These are phyloP conservation scores for Akabosia matsudoensis DNA, from an alignment of 1,140 invertebrate genomes.

Conservation along the genomic window DNA sequence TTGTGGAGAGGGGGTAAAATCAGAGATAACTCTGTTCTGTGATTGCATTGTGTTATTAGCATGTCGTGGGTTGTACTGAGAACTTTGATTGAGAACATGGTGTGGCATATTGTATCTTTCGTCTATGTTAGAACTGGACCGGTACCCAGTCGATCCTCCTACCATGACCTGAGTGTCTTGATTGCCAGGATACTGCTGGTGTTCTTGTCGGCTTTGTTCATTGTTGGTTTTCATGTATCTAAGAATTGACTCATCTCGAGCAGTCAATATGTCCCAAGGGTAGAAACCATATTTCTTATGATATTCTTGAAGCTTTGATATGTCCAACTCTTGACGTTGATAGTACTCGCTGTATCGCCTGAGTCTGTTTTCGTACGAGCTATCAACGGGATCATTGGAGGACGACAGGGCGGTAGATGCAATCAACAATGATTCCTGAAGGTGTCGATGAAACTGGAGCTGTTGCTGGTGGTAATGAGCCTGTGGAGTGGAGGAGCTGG, in stretches of 20 bases:
- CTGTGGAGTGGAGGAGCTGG: too few species aligned
- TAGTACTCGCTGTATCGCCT: background rate
- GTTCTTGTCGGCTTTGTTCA: background rate
- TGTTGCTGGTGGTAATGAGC: background rate
- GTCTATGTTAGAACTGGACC: too few species aligned
- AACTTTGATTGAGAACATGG: too few species aligned
- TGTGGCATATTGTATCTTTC: background rate
- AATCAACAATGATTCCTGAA: background rate
- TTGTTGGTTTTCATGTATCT: background rate
- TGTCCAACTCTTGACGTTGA: background rate
- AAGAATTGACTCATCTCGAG: background rate
- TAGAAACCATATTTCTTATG: constrained; percentile 2
- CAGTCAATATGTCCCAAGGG: constrained; percentile 8
- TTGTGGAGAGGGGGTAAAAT: background rate
- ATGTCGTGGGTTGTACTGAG: too few species aligned
- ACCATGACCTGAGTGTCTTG: too few species aligned
- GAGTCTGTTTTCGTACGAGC: background rate
- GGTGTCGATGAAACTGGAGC: background rate
- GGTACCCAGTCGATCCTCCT: background rate
- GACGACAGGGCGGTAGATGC: background rate
- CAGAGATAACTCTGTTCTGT: too few species aligned
- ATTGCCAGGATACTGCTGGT: background rate
- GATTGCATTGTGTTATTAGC: too few species aligned
- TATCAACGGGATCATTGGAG: background rate
- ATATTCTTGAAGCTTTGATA: background rate